These are phyloP conservation scores for Coronaproctus castanopsis DNA, from an alignment of 2,888 invertebrate species.

Conservation along the genomic window DNA sequence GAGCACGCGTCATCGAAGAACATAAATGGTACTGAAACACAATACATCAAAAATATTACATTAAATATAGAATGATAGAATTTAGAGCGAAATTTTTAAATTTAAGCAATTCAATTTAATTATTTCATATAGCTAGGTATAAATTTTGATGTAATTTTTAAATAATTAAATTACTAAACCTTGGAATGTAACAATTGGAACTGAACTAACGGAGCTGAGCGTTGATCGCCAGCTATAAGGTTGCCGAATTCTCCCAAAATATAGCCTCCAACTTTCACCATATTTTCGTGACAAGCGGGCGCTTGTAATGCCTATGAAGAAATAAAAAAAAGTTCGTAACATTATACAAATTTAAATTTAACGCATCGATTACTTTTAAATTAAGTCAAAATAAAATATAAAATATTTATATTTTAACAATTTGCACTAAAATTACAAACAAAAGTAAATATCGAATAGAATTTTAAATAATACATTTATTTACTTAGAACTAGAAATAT, in stretches of 20 bases:
- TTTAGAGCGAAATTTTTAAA: no score
- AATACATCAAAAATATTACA: slow-evolving; percentile 6
- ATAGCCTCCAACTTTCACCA: slow-evolving; percentile 99
- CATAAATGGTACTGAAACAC: slow-evolving; percentile 67
- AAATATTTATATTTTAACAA: slow-evolving; percentile 5
- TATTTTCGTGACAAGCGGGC: slow-evolving; percentile 98
- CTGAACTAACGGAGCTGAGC: slow-evolving; percentile 91
- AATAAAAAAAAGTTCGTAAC: slow-evolving; percentile 2
- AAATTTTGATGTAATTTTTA: no score
- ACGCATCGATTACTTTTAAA: background rate
- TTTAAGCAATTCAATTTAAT: no score
- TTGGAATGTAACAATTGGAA: slow-evolving; percentile 97
- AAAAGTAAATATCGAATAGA: slow-evolving; percentile 1
- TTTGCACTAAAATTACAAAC: slow-evolving; percentile 2
- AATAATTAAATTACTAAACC: no score
- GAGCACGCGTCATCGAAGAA: slow-evolving; percentile 87
- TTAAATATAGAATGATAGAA: no score
- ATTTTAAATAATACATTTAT: no score
- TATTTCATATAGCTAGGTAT: no score
- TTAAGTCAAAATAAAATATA: no score
- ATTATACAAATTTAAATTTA: background rate
- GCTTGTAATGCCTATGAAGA: slow-evolving; percentile 65
- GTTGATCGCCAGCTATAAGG: slow-evolving; percentile 92
- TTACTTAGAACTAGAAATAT: no score
- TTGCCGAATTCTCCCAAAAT: slow-evolving; percentile 99